Evolutionary conservation across 2,113 vertebrate species (phyloP), one percentile per base, ranked within the genome.

Genomic region (Syngnathoides biaculeatus): DNA sequence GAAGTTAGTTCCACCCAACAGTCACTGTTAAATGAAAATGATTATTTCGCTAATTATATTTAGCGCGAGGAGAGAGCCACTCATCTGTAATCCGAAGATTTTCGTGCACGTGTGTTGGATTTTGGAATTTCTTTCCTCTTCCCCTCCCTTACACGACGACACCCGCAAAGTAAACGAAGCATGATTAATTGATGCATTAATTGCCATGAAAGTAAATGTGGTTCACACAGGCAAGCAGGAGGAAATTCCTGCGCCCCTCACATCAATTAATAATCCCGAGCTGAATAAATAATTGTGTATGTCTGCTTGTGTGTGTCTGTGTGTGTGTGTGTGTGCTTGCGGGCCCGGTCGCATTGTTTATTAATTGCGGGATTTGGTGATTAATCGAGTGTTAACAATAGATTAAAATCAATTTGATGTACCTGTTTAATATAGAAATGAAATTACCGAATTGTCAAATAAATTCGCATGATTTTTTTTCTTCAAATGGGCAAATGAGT

Each of bases 121-220:
- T 50, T 17, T 11, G 48, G 20, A 22, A 22, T 52, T 52, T 15
- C 15, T 47, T n/a, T 42, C 26, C 0, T 7, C 68, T 64, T 13
- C 14, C 30, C 78, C 77, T 56, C 55, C 26, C 13, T 30, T 57
- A 26, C 79, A 70, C 75, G 78, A 75, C 78, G 86, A 57, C 55
- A 57, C 55, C 87, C 87, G 87, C 87, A 89, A 88, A 92, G 65
- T 88, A 88, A 92, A 86, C 80, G 84, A 87, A 78, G 64, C 83
- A 91, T 89, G 72, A 91, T 91, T 92, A 86, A 90, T 91, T 88
- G 72, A 92, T 89, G 77, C 64, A 86, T 82, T 82, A 89, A 89
- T 88, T 86, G 84, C 55, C 35, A 75, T 64, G 74, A 77, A 79
- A 72, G 82, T 75, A 78, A 82, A 80, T 58, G 68, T 38, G 71